Evolutionary conservation across 2,797 vertebrate species (phyloP), one percentile per base, ranked within the genome.

Genomic region (Ispidina lecontei): DNA sequence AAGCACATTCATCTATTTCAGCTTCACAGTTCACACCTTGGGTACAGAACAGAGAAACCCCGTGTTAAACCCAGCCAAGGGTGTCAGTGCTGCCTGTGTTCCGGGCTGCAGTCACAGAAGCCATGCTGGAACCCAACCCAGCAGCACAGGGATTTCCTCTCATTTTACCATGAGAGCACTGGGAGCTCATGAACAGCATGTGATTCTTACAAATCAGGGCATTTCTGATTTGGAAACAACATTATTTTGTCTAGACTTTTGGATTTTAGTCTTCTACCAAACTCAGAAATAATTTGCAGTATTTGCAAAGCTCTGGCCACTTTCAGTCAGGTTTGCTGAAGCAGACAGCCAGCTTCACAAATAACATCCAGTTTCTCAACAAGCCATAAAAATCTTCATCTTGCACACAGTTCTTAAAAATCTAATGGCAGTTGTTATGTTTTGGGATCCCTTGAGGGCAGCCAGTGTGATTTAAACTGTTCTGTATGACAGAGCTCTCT

Each of bases 1-100:
- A 97, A 62, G 97, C 98, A n/a, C 99, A 99, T 95, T 99, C 99
- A 68, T 99, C 97, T 47, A 99, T 98, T 95, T 99, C 99, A 58
- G 93, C 90, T 72, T 99, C 98, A 44, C 99, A 99, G 95, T 99
- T 99, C 81, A 98, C 63, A 75, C 98, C 99, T 99, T 79, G 6
- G 68, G 58, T 39, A 58, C 35, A 80, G 85, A 87, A 56, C 43
- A 94, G 72, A 91, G 63, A 92, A 73, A 80, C 5, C 2, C 33
- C 14, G 31, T 29, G 65, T 94, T 85, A 65, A 69, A 69, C 10
- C 33, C 58, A 58, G 46, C 22, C 28, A 62, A 25, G 17, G 8
- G 1, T 9, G 9, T 20, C 33, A 52, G 62, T 44, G 44, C 82
- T 84, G 70, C 67, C 67, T 56, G 60, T 35, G 65, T 73, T 74